Evolutionary conservation across 2,113 vertebrate genomes (phyloP).

Genomic region (Martes martes): DNA sequence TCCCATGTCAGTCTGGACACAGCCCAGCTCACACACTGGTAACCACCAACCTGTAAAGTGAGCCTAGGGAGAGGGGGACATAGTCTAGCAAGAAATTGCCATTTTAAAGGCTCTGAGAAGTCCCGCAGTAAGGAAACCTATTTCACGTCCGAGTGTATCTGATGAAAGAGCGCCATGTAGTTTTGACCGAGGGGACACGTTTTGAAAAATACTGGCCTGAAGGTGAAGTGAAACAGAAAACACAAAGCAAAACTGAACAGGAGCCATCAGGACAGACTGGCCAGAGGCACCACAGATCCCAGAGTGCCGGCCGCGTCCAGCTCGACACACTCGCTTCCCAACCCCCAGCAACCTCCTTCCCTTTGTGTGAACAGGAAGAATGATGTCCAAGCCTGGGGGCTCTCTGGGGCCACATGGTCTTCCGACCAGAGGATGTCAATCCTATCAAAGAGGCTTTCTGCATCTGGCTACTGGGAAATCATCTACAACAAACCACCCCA

Average conservation of each 20-base stretch:
- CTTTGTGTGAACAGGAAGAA: neutral
- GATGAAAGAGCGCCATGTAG: neutral
- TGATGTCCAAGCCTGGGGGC: neutral
- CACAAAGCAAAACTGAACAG: neutral
- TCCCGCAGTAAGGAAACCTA: neutral
- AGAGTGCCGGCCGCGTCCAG: neutral
- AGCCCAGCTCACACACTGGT: neutral
- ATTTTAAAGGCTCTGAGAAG: neutral
- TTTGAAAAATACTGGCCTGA: neutral
- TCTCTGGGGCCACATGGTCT: neutral
- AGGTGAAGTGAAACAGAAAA: neutral
- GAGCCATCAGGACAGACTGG: neutral
- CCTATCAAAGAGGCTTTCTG: neutral
- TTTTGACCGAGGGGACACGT: neutral
- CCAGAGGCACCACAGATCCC: no score
- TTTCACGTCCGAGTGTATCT: neutral
- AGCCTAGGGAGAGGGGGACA: no score
- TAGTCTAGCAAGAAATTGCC: neutral
- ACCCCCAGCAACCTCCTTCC: neutral
- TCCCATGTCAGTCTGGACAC: neutral
- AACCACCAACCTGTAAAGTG: neutral
- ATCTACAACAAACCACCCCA: neutral
- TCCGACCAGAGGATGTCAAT: neutral
- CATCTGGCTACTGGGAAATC: neutral
- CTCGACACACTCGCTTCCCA: neutral